phyloP scores from a whole-genome alignment of 2,113 vertebrate genomes.

The Pteropus alecto region DNA sequence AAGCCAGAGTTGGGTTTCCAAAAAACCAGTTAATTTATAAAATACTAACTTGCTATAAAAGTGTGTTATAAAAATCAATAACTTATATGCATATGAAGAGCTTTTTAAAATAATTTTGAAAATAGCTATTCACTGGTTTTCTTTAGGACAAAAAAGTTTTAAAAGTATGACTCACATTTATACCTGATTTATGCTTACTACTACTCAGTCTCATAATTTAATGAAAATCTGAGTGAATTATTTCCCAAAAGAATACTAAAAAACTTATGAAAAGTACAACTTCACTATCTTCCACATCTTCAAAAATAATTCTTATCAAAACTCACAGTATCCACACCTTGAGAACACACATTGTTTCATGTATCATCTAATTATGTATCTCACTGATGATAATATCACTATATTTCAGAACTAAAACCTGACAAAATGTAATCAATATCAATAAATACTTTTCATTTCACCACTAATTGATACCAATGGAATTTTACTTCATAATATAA shows the following conservation, averaged over 20 bases:
- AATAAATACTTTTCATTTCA: conserved; percentile 9
- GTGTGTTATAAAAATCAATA: background rate
- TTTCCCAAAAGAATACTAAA: background rate
- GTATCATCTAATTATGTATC: background rate
- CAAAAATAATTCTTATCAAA: conserved; percentile 48
- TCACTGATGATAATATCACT: background rate
- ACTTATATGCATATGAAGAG: background rate
- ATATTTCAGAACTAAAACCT: conserved; percentile 13
- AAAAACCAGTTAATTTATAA: conserved; percentile 42
- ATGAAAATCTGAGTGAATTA: background rate
- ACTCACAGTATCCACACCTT: background rate
- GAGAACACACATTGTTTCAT: background rate
- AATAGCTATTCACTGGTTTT: conserved; percentile 1
- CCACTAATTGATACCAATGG: background rate
- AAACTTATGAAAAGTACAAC: background rate
- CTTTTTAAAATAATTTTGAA: conserved; percentile 8
- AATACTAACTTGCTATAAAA: background rate
- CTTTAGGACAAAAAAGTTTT: conserved; percentile 1
- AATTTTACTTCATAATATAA: conserved; percentile 17
- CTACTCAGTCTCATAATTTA: background rate
- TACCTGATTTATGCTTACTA: background rate
- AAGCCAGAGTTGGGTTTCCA: background rate
- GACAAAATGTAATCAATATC: background rate
- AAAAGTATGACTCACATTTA: background rate
- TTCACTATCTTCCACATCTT: background rate